Percentiles rank a stretch among this genome's conserved stretches.
phyloP scores from a whole-genome alignment of 1,140 invertebrate species.

The Drosophila sucinea region DNA sequence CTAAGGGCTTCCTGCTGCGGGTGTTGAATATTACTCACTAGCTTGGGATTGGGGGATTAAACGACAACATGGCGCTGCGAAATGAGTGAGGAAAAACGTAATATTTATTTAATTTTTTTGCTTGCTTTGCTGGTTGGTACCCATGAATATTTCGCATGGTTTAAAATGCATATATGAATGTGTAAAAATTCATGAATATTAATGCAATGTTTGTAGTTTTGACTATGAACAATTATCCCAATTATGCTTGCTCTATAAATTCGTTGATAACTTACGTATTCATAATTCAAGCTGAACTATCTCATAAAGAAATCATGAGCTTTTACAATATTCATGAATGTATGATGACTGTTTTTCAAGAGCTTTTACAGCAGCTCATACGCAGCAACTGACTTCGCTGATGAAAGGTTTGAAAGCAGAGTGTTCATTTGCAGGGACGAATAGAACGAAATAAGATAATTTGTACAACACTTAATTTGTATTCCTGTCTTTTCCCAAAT shows the following conservation, averaged over 20 bases:
- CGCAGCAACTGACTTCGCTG: neutral
- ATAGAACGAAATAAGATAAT: too few relatives aligned
- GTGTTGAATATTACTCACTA: constrained; percentile 63
- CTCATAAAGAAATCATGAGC: too few relatives aligned
- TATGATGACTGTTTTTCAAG: too few relatives aligned
- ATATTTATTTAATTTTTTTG: neutral
- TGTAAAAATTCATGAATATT: neutral
- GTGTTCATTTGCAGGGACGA: too few relatives aligned
- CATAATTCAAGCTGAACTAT: neutral
- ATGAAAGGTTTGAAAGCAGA: neutral
- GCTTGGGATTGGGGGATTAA: constrained; percentile 38
- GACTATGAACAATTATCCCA: neutral
- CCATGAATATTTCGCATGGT: neutral
- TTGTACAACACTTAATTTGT: too few relatives aligned
- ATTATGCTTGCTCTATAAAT: neutral
- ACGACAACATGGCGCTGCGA: constrained; percentile 59
- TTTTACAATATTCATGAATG: too few relatives aligned
- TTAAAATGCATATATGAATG: neutral
- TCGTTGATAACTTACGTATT: neutral
- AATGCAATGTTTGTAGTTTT: neutral
- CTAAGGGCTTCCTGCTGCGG: constrained; percentile 5
- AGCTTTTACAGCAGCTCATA: too few relatives aligned
- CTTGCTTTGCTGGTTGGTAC: neutral
- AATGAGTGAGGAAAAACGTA: neutral
- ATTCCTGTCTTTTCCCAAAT: too few relatives aligned